Percentiles rank a stretch among this genome's conserved stretches.
These are phyloP conservation scores for Macrostomum lignano DNA, from an alignment of 1,140 invertebrate species.

Conservation along the genomic window DNA sequence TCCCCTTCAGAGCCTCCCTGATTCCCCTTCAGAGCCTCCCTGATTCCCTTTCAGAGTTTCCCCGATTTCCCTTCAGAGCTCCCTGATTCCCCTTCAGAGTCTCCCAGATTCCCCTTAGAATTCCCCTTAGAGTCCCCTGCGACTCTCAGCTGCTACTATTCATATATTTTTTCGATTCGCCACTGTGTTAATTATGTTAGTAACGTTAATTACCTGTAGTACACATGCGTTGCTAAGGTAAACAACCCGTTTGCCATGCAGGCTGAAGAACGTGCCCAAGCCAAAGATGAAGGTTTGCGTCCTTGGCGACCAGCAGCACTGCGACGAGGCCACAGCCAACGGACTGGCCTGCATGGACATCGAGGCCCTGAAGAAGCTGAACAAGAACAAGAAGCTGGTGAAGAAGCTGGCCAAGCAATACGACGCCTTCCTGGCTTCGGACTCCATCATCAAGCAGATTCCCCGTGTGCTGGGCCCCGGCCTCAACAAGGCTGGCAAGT, in stretches of 20 bases:
- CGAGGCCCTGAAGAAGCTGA: conserved; percentile 88
- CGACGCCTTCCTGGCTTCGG: conserved; percentile 91
- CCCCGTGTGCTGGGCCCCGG: conserved; percentile 89
- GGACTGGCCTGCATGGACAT: conserved; percentile 80
- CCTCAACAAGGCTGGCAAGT: conserved; percentile 98
- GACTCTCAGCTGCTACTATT: too few species aligned
- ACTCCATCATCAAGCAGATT: conserved; percentile 94
- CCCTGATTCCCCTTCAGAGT: too few species aligned
- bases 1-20: too few species aligned
- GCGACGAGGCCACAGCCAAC: conserved; percentile 81
- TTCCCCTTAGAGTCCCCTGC: too few species aligned
- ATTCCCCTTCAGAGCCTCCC: too few species aligned
- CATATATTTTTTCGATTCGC: too few species aligned
- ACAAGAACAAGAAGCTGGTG: conserved; percentile 98
- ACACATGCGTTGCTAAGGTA: background rate
- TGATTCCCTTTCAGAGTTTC: too few species aligned
- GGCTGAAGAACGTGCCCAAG: conserved; percentile 79
- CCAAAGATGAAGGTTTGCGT: conserved; percentile 95
- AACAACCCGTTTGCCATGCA: conserved; percentile 28
- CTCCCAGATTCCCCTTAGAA: too few species aligned
- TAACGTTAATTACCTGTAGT: too few species aligned
- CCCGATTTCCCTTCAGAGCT: too few species aligned
- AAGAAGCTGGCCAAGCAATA: conserved; percentile 77
- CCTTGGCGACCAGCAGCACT: conserved; percentile 93
- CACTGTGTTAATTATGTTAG: too few species aligned